Evolutionary conservation across 64 coral and sea anemone genomes (phyloP), one percentile per base, ranked within the genome.

Genomic region (Actinia tenebrosa): DNA sequence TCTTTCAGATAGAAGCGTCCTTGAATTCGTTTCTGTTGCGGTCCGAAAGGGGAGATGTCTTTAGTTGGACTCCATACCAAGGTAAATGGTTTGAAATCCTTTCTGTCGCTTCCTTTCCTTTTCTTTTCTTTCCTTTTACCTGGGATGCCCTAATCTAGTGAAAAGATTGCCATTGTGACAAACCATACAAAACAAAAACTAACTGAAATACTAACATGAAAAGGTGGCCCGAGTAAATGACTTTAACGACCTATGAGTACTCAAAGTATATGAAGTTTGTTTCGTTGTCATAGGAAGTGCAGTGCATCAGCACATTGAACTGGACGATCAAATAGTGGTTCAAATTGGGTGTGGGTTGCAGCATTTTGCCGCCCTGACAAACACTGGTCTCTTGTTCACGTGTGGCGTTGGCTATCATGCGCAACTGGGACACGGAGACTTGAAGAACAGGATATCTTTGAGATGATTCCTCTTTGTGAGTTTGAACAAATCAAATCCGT

Each of bases 341-440:
- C 93, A 95, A 62, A 87, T 95, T 64, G 90, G 87, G 17, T 95
- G 93, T 89, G 93, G 93, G 10, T 84, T 82, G 11, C 66, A 17
- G 22, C 93, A 95, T 44, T 55, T 86, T 68, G 90, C 78, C 44
- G 93, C 90, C 44, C 53, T 95, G 46, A 90, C 87, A 86, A 78
- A 91, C 64, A 79, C 61, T 71, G 89, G 93, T 22, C 60, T 16
- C 6, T 50, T 95, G 14, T 92, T 78, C 43, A 89, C 93, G 5
- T 89, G 83, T 14, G 93, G 93, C 22, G 23, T 72, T 77, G 89
- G 89, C 3, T 10, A 19, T 56, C 71, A 80, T 10, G 93, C 89
- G 5, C 93, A 95, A 44, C 44, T 95, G 63, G 93, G 93, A 23
- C 56, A 62, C 87, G 90, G 89, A 71, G 53, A 43, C n/a, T 64